These are phyloP conservation scores for Zaprionus gabonicus DNA, from an alignment of 1,140 invertebrate genomes.

Conservation along the genomic window DNA sequence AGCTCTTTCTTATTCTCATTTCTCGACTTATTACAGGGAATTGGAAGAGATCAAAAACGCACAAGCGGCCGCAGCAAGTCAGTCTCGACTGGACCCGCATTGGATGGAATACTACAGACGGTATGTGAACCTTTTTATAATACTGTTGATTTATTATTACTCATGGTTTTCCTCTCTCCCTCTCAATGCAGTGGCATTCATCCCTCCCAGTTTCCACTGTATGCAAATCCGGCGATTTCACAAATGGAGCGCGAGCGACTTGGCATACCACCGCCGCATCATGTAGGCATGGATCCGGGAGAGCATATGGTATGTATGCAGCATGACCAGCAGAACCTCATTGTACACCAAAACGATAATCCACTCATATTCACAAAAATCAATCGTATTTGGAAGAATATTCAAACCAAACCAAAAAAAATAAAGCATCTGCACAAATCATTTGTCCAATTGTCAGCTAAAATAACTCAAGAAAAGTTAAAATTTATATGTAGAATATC, in stretches of 20 bases:
- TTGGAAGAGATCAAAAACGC: conserved; percentile 92
- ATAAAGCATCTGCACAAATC: conserved; percentile 66
- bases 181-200: conserved; percentile 85
- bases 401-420: conserved; percentile 49
- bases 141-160: conserved; percentile 35
- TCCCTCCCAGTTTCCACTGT: conserved; percentile 86
- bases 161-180: conserved; percentile 41
- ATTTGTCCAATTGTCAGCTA: conserved; percentile 60
- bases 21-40: conserved; percentile 85
- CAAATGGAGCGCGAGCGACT: conserved; percentile 94
- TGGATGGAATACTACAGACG: conserved; percentile 96
- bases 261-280: conserved; percentile 89
- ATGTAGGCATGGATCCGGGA: conserved; percentile 86
- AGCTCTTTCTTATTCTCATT: conserved; percentile 17
- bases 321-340: conserved; percentile 85
- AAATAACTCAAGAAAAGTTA: conserved; percentile 16
- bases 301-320: conserved; percentile 86
- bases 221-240: conserved; percentile 89
- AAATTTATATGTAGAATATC: conserved; percentile 16
- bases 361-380: conserved; percentile 83
- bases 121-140: conserved; percentile 63
- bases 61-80: conserved; percentile 85
- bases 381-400: conserved; percentile 84
- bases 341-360: conserved; percentile 63
- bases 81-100: conserved; percentile 92